phyloP scores from a whole-genome alignment of 64 coral and sea anemone genomes.

The Actinia tenebrosa region DNA sequence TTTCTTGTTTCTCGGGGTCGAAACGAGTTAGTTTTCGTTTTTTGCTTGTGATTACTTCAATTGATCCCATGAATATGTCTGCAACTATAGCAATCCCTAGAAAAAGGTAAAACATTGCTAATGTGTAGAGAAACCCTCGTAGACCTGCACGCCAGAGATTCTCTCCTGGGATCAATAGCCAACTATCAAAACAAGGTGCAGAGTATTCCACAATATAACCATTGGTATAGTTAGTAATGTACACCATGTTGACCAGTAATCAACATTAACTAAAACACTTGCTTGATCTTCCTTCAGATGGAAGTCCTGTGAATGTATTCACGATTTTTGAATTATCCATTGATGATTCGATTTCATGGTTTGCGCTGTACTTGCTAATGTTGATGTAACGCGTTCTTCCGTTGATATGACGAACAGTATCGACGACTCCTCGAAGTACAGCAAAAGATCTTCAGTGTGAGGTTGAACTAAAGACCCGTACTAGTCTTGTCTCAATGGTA shows the following conservation, averaged over 20 bases:
- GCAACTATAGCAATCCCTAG: constrained; percentile 89
- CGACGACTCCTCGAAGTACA: neutral
- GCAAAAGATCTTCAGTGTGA: neutral
- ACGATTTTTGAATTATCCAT: neutral
- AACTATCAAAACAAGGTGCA: constrained; percentile 64
- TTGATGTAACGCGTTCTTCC: neutral
- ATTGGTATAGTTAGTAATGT: constrained; percentile 60
- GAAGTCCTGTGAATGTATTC: neutral
- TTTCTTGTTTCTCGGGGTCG: constrained; percentile 61
- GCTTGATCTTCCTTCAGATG: neutral
- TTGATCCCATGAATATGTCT: constrained; percentile 90
- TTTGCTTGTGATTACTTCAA: constrained; percentile 87
- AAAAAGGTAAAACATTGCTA: constrained; percentile 81
- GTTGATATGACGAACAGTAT: neutral
- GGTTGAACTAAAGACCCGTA: neutral
- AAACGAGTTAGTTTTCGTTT: constrained; percentile 63
- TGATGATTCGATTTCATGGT: neutral
- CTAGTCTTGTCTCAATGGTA: neutral
- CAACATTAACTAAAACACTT: neutral
- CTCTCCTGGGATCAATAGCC: constrained; percentile 75
- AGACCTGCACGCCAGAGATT: constrained; percentile 68
- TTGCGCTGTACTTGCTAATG: neutral
- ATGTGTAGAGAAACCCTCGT: constrained; percentile 58
- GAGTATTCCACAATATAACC: constrained; percentile 80
- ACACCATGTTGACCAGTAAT: constrained; percentile 25